Base-by-base conservation (phyloP, 2,888 invertebrate genomes). In the Ichneumoninae sp. region DNA sequence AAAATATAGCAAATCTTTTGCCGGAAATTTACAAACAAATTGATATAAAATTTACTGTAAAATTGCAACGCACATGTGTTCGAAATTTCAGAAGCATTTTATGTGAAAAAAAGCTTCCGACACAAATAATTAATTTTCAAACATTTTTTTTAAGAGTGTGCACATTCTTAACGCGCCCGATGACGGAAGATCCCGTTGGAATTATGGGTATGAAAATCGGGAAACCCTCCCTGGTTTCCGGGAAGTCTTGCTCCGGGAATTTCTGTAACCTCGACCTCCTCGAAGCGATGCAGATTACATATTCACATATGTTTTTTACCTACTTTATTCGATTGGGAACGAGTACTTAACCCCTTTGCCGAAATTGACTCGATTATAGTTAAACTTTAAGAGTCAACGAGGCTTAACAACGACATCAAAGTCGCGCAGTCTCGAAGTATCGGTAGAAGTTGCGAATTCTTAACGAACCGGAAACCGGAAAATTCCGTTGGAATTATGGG, bases 401-500 rank as follows among this genome's bases (percentile, higher is more conserved):
- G 52, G 10, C 52, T 19, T n/a, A 30, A 30, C 44, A n/a, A 60
- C 33, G 10, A 65, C 44, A 57, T 70, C 65, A 47, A 30, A 36
- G 62, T 65, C 79, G n/a, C 62, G 33, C 13, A 57, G 4, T 26
- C 47, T 19, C 62, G 60, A 36, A 70, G 40, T 60, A 22, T 78
- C 44, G 44, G 36, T 26, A 79, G 26, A 62, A 57, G 57, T 60
- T 36, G 60, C 47, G 52, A 13, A 57, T 68, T 84, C 72, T 50
- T 54, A 76, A 72, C 69, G 54, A 65, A 84, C 88, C 89, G 89
- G 89, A 89, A 89, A 88, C 87, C 86, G 89, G 88, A 89, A 87
- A 86, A 80, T 74, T 82, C 77, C 84, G 86, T 84, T 87, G 80
- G 85, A 89, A 89, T 80, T 72, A 83, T 80, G 70, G 54, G 65